Base-by-base conservation (phyloP, 2,888 invertebrate genomes). In the Phyllotreta cruciferae region DNA sequence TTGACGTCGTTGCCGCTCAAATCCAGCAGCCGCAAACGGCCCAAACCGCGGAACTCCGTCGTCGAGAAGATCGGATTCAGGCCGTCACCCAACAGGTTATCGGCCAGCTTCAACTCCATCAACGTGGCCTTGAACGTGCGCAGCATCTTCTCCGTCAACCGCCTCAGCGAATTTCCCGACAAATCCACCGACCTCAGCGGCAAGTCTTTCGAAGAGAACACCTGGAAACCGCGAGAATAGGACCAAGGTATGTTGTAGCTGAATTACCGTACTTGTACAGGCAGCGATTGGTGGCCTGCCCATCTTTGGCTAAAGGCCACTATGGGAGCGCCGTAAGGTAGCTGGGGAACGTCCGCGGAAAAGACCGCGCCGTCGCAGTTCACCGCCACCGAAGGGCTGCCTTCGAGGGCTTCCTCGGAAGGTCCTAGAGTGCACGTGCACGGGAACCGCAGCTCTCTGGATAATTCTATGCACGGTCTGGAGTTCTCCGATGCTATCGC, bases 11-110 rank as follows among this genome's bases (percentile, higher is more conserved):
- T 96, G 6, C 90, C 89, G 56, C 91, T 90, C 45, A 96, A 82
- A 78, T 94, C 93, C 61, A 96, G 80, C 39, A 90, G 81, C 74
- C 88, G 86, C 58, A 95, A 82, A 64, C 89, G 87, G 3, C 86
- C 86, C 66, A 95, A 81, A 10, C 90, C 89, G 71, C 92, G 91
- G 66, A 95, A 88, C 79, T 94, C 94, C 36, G 90, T 89, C 44
- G 91, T 91, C 13, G 93, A 92, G 80, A 95, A 95, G 70, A 95
- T 93, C 0, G 95, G 95, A 81, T 94, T 95, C 35, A 95, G 82
- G 73, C 91, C 93, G 77, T 95, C 94, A 0, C 95, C 95, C 35
- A 96, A 84, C n/a, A 93, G 82, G 78, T 96, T 96, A 75, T 93
- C 88, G 35, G 90, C 86, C 56, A 96, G 80, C 10, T 87, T 85